Percentiles rank a stretch among this genome's conserved stretches.
phyloP scores from a whole-genome alignment of 2,888 invertebrate species.

The Gerosis bhagava region DNA sequence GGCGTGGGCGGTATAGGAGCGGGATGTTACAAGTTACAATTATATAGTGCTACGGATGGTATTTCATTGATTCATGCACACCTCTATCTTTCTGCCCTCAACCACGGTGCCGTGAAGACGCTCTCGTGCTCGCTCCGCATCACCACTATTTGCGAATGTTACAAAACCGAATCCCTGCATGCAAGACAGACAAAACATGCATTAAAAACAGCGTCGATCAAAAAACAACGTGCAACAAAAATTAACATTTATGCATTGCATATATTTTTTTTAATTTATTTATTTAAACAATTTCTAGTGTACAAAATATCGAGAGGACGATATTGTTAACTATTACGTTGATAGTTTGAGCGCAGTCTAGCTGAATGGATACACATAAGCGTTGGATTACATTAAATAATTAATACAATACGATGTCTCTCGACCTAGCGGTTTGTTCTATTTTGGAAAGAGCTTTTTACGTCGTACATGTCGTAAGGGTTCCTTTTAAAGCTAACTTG shows the following conservation, averaged over 20 bases:
- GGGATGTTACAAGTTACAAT: slow-evolving; percentile 86
- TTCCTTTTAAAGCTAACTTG: slow-evolving; percentile 54
- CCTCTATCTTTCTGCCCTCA: slow-evolving; percentile 99
- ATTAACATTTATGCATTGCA: slow-evolving; percentile 85
- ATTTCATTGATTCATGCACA: slow-evolving; percentile 94
- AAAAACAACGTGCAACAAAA: slow-evolving; percentile 91
- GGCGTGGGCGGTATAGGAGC: slow-evolving; percentile 79
- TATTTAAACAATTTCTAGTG: slow-evolving; percentile 75
- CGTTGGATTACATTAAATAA: slow-evolving; percentile 76
- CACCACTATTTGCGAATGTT: slow-evolving; percentile 99
- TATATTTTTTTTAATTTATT: no score
- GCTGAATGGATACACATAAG: slow-evolving; percentile 81
- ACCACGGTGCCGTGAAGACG: slow-evolving; percentile 99
- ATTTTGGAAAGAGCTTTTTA: slow-evolving; percentile 61
- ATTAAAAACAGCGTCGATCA: slow-evolving; percentile 92
- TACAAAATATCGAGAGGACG: slow-evolving; percentile 75
- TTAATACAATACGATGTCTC: slow-evolving; percentile 60
- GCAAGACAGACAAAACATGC: slow-evolving; percentile 98
- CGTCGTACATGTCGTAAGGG: slow-evolving; percentile 52
- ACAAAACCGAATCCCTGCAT: slow-evolving; percentile 99
- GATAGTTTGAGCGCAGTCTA: slow-evolving; percentile 82
- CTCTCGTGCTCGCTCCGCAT: slow-evolving; percentile 99
- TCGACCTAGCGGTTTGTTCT: slow-evolving; percentile 72
- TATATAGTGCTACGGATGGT: slow-evolving; percentile 83
- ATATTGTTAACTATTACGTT: slow-evolving; percentile 74